Conservation (phyloP, 2,113 vertebrate species). For the Camelus bactrianus region DNA sequence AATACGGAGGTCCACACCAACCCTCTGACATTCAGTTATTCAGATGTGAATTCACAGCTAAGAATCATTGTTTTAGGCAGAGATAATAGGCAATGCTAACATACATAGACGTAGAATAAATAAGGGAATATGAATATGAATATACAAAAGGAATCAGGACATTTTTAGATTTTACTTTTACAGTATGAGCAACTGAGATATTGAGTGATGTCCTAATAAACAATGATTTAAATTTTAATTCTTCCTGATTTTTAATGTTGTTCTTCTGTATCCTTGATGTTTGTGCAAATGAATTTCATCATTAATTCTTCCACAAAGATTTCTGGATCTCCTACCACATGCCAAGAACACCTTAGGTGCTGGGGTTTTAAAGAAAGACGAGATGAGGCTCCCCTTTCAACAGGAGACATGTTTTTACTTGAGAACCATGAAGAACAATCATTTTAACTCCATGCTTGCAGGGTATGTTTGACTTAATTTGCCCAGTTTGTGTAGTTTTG, state of each 20-base stretch:
- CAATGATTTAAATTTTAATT: not conserved
- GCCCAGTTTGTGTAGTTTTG: not conserved
- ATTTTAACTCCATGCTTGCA: not conserved
- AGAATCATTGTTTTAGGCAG: not conserved
- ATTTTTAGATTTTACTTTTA: not conserved
- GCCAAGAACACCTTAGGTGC: not conserved
- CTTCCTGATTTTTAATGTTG: not conserved
- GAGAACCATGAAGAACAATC: not conserved
- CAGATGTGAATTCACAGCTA: not conserved
- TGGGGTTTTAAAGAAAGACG: not conserved
- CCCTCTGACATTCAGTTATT: not conserved
- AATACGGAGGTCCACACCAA: not conserved
- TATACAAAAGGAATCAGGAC: not conserved
- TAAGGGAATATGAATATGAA: not conserved
- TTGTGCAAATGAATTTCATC: not conserved
- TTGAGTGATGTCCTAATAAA: not conserved
- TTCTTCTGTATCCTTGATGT: not conserved
- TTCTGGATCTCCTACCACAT: not conserved
- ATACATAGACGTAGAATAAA: not conserved
- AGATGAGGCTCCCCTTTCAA: not conserved
- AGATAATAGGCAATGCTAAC: not conserved
- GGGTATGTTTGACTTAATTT: not conserved
- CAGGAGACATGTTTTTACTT: not conserved
- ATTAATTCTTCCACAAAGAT: conserved; percentile 14
- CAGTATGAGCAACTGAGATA: not conserved